phyloP scores from a whole-genome alignment of 2,797 vertebrate species.

The Alectoris magna region DNA sequence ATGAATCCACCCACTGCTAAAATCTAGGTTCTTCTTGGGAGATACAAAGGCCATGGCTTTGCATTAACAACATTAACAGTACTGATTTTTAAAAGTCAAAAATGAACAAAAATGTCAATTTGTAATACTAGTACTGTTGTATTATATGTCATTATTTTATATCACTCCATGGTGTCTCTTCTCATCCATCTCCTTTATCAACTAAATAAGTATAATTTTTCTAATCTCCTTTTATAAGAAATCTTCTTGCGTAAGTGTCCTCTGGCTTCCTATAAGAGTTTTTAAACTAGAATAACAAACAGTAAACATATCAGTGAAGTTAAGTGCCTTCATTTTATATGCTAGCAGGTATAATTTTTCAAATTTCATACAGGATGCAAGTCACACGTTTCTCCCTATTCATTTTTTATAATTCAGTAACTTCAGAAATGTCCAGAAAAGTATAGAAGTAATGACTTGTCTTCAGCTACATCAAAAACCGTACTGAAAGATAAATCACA shows the following conservation, averaged over 20 bases:
- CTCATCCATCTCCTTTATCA: background rate
- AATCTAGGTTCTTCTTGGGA: background rate
- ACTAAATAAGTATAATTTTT: background rate
- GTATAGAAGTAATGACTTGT: conserved; percentile 20
- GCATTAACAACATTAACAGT: background rate
- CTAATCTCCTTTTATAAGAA: background rate
- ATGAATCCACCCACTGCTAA: background rate
- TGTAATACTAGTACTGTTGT: background rate
- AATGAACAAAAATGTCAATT: background rate
- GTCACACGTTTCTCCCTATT: background rate
- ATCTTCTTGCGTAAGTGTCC: background rate
- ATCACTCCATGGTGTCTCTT: background rate
- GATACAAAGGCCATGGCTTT: background rate
- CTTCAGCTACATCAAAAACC: conserved; percentile 2
- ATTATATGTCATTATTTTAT: background rate
- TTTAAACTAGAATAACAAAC: background rate
- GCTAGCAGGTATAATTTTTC: background rate
- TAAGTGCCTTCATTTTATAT: conserved; percentile 1
- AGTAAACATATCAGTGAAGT: background rate
- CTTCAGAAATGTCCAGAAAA: conserved; percentile 5
- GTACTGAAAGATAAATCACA: conserved; percentile 38
- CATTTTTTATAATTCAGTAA: conserved; percentile 47
- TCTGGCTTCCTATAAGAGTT: background rate
- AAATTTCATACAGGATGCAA: conserved; percentile 6
- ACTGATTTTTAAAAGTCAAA: background rate